Evolutionary conservation across 2,797 vertebrate species (phyloP).

Genomic region (Simalia tracyae): DNA sequence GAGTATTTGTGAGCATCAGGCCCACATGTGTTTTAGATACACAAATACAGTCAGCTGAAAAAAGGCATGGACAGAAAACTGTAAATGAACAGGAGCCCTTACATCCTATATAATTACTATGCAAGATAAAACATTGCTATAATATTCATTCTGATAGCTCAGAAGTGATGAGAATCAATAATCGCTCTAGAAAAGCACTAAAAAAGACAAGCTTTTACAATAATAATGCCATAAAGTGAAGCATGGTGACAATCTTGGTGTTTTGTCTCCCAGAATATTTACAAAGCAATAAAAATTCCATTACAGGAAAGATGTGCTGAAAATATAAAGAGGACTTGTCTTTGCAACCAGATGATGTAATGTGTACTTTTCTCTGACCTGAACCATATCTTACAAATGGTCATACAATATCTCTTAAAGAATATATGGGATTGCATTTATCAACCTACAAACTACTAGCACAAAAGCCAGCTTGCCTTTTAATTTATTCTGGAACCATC

Average conservation of each 20-base stretch:
- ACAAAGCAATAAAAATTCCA: slow-evolving; percentile 26
- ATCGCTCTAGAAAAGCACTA: neutral
- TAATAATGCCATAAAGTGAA: neutral
- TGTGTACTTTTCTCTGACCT: neutral
- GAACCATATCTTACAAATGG: neutral
- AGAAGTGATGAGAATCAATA: neutral
- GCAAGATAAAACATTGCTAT: neutral
- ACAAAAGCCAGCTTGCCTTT: neutral
- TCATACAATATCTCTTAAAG: neutral
- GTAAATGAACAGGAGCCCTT: neutral
- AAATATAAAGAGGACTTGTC: slow-evolving; percentile 21
- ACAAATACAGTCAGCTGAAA: neutral
- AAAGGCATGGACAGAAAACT: neutral
- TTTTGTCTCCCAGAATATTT: slow-evolving; percentile 14
- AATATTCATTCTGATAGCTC: neutral
- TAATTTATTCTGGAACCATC: neutral
- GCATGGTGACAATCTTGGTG: neutral
- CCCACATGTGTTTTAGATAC: neutral
- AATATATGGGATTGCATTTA: neutral
- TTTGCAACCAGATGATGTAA: slow-evolving; percentile 1
- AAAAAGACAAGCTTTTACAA: slow-evolving; percentile 3
- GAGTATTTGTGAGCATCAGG: neutral
- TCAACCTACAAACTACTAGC: neutral
- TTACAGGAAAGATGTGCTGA: slow-evolving; percentile 15
- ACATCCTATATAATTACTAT: neutral